Evolutionary conservation across 2,888 invertebrate genomes (phyloP).

Genomic region (Antheraea yamamai): DNA sequence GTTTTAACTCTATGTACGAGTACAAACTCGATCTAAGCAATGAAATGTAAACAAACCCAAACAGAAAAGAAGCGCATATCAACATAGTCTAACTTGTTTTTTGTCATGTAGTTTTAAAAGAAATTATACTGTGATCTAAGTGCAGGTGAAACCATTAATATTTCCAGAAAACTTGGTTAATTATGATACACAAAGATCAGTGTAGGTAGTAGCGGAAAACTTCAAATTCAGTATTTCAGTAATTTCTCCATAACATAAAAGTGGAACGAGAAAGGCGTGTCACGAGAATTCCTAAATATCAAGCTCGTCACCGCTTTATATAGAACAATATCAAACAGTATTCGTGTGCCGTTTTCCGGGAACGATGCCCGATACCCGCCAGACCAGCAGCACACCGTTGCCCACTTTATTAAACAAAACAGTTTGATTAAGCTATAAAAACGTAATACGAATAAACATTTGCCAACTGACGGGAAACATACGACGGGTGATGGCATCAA

Average conservation of each 20-base stretch:
- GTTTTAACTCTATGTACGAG: neutral
- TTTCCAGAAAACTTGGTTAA: too few species aligned
- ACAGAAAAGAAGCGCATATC: neutral
- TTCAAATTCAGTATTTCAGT: neutral
- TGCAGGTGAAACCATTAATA: too few species aligned
- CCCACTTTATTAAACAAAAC: slow-evolving; percentile 37
- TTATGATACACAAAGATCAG: neutral
- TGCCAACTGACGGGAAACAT: slow-evolving; percentile 29
- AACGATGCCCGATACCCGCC: slow-evolving; percentile 48
- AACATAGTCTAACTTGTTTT: too few species aligned
- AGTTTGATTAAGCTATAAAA: slow-evolving; percentile 34
- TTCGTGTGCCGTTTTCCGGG: slow-evolving; percentile 46
- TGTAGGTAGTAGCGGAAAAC: neutral
- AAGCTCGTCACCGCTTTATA: slow-evolving; percentile 49
- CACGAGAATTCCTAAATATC: slow-evolving; percentile 40
- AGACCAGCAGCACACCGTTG: slow-evolving; percentile 39
- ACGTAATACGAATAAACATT: slow-evolving; percentile 32
- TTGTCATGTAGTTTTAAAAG: too few species aligned
- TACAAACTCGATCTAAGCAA: neutral
- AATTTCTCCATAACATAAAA: neutral
- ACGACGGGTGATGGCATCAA: slow-evolving; percentile 9
- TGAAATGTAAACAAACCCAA: neutral
- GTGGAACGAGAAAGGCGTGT: slow-evolving; percentile 24
- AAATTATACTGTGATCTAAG: neutral
- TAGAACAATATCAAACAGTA: slow-evolving; percentile 44